phyloP scores from a whole-genome alignment of 2,888 invertebrate genomes.

The Tinea semifulvella region DNA sequence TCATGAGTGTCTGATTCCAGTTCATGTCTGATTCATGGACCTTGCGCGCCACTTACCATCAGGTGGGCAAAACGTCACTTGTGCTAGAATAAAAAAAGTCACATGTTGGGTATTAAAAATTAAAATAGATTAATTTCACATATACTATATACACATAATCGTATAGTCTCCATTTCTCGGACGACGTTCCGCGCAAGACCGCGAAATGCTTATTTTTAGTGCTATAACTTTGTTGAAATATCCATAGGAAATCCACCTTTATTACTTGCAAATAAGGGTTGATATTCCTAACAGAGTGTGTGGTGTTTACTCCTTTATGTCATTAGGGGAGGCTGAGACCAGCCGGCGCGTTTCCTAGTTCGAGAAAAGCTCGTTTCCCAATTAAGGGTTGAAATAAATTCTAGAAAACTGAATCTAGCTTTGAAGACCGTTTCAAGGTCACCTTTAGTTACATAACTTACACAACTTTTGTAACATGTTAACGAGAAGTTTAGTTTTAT shows the following conservation, averaged over 20 bases:
- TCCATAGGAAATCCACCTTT: not conserved
- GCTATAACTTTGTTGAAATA: not conserved
- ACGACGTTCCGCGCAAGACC: constrained; percentile 51
- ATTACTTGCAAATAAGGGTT: constrained; percentile 13
- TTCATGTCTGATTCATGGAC: too few relatives aligned
- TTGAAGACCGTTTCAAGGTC: constrained; percentile 4
- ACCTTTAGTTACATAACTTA: too few relatives aligned
- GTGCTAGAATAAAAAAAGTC: too few relatives aligned
- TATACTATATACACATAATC: constrained; percentile 48
- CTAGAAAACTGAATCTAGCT: constrained; percentile 19
- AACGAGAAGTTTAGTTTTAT: too few relatives aligned
- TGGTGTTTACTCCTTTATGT: not conserved
- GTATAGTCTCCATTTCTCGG: constrained; percentile 59
- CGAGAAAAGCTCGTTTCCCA: constrained; percentile 40
- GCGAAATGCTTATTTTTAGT: constrained; percentile 18
- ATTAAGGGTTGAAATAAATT: constrained; percentile 54
- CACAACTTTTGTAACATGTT: too few relatives aligned
- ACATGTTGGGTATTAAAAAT: too few relatives aligned
- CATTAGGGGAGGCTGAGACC: constrained; percentile 28
- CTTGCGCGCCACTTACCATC: too few relatives aligned
- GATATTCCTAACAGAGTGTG: constrained; percentile 14
- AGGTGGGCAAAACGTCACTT: too few relatives aligned
- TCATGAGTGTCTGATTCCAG: too few relatives aligned
- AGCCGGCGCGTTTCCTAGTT: constrained; percentile 42
- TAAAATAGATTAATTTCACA: constrained; percentile 13